Evolutionary conservation across 64 coral and sea anemone species (phyloP).

Genomic region (Astreopora myriophthalma): DNA sequence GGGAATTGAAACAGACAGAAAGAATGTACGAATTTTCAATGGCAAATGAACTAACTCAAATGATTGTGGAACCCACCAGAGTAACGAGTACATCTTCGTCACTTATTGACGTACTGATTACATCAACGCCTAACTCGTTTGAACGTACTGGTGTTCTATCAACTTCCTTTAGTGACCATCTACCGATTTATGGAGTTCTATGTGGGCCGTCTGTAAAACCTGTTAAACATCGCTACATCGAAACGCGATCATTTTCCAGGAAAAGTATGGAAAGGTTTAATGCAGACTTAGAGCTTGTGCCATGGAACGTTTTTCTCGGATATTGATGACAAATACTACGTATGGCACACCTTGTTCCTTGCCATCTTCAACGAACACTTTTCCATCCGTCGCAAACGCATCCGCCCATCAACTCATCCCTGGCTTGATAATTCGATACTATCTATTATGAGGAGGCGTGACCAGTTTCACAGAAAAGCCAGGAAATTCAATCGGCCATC

Average conservation of each 20-base stretch:
- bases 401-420: too few species aligned
- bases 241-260: background rate
- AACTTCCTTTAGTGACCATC: constrained; percentile 21
- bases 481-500: too few species aligned
- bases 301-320: constrained; percentile 6
- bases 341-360: too few species aligned
- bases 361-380: too few species aligned
- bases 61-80: constrained; percentile 30
- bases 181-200: constrained; percentile 9
- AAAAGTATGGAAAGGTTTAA: background rate
- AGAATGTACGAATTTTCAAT: constrained; percentile 30
- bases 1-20: constrained; percentile 21
- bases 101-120: constrained; percentile 30
- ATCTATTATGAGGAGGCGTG: too few species aligned
- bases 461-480: too few species aligned
- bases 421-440: too few species aligned
- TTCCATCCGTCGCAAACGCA: too few species aligned
- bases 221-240: background rate
- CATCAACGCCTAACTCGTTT: constrained; percentile 3
- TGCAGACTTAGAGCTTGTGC: background rate
- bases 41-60: constrained; percentile 12
- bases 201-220: background rate
- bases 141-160: background rate
- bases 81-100: constrained; percentile 6
- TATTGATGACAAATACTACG: background rate